Base-by-base conservation (phyloP, 2,888 invertebrate species). In the Pseudococcus longispinus region DNA sequence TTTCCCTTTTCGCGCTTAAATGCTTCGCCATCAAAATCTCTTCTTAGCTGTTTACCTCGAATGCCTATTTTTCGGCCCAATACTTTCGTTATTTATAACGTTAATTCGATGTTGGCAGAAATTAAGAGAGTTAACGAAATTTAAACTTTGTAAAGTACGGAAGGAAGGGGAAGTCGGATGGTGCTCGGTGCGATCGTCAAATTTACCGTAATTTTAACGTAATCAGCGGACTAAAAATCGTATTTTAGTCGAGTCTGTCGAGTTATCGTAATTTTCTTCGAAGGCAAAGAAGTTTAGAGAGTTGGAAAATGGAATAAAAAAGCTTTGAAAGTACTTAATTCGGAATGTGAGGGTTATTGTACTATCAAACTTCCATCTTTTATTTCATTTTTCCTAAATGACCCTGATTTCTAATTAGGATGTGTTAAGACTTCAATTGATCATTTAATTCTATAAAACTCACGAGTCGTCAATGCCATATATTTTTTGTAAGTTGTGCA, bases 1-100 rank as follows among this genome's bases (percentile, higher is more conserved):
- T 60, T 23, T 29, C 70, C 32, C 18, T 70, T 70, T 70, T 70
- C 8, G 70, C 26, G 70, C 70, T 70, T 70, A 70, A 70, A 70
- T 70, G 70, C 70, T 70, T 29, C 70, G 70, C 15, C 70, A 70
- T 70, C 29, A 5, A 70, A 70, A 70, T 70, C 70, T 70, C 32
- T 60, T 60, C 23, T 20, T 60, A 23, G 60, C 3, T 29, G 29
- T 29, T 18, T 70, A 29, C 15, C 70, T 23, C 20, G 11, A 70
- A 29, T 18, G 70, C 18, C 15, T 70, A 32, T 70, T 70, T 70
- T 29, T 29, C 29, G 29, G 29, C 29, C 18, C 29, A 1, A 29
- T 60, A 60, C 26, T 70, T 29, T 29, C 70, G 29, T 70, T 29
- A 70, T 70, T 29, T 60, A 60, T 60, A 70, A 70, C 70, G 70